phyloP scores from a whole-genome alignment of 1,140 invertebrate species.

The Tribolium madens region DNA sequence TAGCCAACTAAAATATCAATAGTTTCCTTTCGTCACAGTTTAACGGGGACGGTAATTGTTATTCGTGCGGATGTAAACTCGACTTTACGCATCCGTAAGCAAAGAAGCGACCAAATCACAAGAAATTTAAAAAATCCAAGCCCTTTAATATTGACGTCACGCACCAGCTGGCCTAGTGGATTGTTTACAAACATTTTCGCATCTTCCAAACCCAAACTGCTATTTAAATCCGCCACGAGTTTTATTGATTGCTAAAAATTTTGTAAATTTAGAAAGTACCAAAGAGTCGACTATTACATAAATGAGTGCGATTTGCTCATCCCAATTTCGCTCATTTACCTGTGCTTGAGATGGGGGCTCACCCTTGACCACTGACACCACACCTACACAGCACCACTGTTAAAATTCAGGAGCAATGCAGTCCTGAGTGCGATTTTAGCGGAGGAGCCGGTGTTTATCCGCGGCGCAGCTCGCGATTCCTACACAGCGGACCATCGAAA shows the following conservation, averaged over 20 bases:
- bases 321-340: background rate
- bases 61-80: conserved; percentile 14
- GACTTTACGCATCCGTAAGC: conserved; percentile 26
- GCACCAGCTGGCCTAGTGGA: background rate
- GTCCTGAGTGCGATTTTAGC: conserved; percentile 4
- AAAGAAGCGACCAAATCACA: background rate
- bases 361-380: conserved; percentile 20
- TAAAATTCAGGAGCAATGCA: background rate
- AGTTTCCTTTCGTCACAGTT: conserved; percentile 26
- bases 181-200: conserved; percentile 34
- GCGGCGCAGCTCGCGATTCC: conserved; percentile 39
- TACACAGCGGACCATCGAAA: conserved; percentile 43
- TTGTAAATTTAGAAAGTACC: too few species aligned
- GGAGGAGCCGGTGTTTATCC: conserved; percentile 32
- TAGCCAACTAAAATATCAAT: conserved; percentile 20
- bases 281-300: too few species aligned
- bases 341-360: background rate
- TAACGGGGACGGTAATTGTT: conserved; percentile 20
- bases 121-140: too few species aligned
- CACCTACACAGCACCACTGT: conserved; percentile 17
- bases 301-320: too few species aligned
- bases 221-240: background rate
- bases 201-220: background rate
- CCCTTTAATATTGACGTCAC: background rate
- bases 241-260: too few species aligned